Evolutionary conservation across 1,140 invertebrate genomes (phyloP), one percentile per base, ranked within the genome.

Genomic region (Dermatophagoides farinae): DNA sequence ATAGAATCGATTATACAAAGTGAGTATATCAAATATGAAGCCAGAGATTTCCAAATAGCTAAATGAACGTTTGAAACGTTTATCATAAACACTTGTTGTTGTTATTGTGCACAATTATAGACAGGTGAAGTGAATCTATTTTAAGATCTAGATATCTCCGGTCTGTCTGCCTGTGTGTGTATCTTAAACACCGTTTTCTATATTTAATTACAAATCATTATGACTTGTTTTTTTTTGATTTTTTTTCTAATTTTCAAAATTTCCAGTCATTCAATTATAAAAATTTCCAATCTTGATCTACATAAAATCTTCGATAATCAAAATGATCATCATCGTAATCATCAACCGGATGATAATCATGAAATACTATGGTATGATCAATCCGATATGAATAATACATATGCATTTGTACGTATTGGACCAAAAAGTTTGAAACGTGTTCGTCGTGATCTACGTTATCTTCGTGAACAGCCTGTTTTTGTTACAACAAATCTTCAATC

Each of bases 361-460:
- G 58, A 60, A 46, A 52, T 60, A 16, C 46, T 60, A 6, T 60
- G 58, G 58, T 37, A 49, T n/a, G 58, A 60, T 41, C 9, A 46
- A 12, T 46, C 57, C 1, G 18, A 25, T 22, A 31, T 18, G 1
- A 50, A 49, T 25, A 16, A n/a, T 39, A 20, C 44, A 2, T 49
- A 60, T n/a, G 58, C 58, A 8, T 60, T 20, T 31, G 58, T 60
- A 11, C 58, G 58, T 6, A 8, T 60, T n/a, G 39, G 46, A 22
- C 43, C 58, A 47, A 37, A 31, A 16, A 20, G 14, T 12, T 20
- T 18, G 1, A 20, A 18, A 16, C 41, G 44, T 20, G 44, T 60
- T 18, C 10, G 31, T 18, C 41, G 58, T 38, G 47, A 46, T 23
- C 6, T 37, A 20, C 44, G 9, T 22, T 25, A 18, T 20, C 16